These are phyloP conservation scores for Telenomus remus DNA, from an alignment of 1,140 invertebrate species.

Conservation along the genomic window DNA sequence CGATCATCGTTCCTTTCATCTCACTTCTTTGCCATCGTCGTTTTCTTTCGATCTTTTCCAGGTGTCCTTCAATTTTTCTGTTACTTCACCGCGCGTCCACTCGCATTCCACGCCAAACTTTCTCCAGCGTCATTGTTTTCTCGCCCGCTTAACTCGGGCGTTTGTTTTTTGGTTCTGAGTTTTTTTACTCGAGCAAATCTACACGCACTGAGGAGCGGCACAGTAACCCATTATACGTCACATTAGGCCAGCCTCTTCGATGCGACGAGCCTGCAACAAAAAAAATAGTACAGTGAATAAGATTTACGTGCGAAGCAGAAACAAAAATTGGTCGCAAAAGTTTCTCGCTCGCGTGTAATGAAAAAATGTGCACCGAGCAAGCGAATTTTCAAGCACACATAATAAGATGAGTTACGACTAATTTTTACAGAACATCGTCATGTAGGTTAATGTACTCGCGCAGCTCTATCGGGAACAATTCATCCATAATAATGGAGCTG, in stretches of 20 bases:
- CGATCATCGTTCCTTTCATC: not conserved
- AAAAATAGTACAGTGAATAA: not conserved
- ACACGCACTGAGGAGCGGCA: conserved; percentile 11
- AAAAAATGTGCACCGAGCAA: conserved; percentile 23
- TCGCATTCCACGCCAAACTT: conserved; percentile 23
- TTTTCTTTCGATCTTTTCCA: conserved; percentile 1
- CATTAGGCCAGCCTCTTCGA: conserved; percentile 14
- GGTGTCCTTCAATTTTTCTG: conserved; percentile 1
- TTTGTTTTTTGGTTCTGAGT: not conserved
- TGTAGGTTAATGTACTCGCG: conserved; percentile 36
- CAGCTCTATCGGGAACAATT: conserved; percentile 37
- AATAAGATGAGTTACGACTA: conserved; percentile 36
- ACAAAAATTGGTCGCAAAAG: no score
- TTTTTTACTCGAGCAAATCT: conserved; percentile 15
- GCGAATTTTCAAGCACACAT: conserved; percentile 16
- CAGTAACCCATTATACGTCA: conserved; percentile 26
- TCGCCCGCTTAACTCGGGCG: conserved; percentile 3
- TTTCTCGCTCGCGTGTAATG: conserved; percentile 9
- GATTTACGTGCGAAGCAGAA: not conserved
- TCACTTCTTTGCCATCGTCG: not conserved
- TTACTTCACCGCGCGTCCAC: not conserved
- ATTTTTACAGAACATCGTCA: conserved; percentile 37
- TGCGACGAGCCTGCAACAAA: conserved; percentile 22
- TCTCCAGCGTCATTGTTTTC: conserved; percentile 30
- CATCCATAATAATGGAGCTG: conserved; percentile 29